Percentiles rank a stretch among this genome's conserved stretches.
Evolutionary conservation across 2,888 invertebrate species (phyloP).

Genomic region (Spatulosminthurus flaviceps): DNA sequence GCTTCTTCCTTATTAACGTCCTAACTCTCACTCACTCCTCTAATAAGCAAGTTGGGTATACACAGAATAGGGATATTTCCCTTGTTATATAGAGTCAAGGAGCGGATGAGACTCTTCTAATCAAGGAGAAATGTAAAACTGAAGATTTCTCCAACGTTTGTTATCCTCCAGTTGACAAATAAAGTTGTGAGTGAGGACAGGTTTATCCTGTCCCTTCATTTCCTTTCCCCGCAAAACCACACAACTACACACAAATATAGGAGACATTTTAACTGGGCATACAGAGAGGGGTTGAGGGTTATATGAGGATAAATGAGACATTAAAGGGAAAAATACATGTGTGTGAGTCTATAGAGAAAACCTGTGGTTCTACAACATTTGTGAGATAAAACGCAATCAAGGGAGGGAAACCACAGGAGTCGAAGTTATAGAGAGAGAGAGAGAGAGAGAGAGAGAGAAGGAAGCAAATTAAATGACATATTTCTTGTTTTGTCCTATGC

Average conservation of each 20-base stretch:
- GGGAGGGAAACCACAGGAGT: slow-evolving; percentile 33
- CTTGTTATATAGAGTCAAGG: no score
- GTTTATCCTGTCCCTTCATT: not conserved
- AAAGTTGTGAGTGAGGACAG: slow-evolving; percentile 5
- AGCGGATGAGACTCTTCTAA: no score
- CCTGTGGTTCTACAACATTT: slow-evolving; percentile 24
- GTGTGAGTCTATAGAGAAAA: no score
- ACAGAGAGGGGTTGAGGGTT: not conserved
- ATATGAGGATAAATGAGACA: no score
- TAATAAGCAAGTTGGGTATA: not conserved
- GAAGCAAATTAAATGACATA: slow-evolving; percentile 35
- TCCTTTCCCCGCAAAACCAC: not conserved
- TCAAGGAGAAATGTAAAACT: no score
- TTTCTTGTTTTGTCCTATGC: no score
- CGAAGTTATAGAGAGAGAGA: slow-evolving; percentile 23
- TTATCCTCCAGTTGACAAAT: slow-evolving; percentile 23
- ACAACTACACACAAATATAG: no score
- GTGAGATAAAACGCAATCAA: slow-evolving; percentile 38
- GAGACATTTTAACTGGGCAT: not conserved
- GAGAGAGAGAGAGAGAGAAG: slow-evolving; percentile 27
- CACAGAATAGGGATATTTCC: no score
- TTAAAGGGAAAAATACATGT: no score
- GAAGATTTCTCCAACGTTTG: no score
- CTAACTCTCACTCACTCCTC: not conserved
- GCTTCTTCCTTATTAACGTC: slow-evolving; percentile 4